Base-by-base conservation (phyloP, 2,888 invertebrate genomes). In the Odontothrips loti region DNA sequence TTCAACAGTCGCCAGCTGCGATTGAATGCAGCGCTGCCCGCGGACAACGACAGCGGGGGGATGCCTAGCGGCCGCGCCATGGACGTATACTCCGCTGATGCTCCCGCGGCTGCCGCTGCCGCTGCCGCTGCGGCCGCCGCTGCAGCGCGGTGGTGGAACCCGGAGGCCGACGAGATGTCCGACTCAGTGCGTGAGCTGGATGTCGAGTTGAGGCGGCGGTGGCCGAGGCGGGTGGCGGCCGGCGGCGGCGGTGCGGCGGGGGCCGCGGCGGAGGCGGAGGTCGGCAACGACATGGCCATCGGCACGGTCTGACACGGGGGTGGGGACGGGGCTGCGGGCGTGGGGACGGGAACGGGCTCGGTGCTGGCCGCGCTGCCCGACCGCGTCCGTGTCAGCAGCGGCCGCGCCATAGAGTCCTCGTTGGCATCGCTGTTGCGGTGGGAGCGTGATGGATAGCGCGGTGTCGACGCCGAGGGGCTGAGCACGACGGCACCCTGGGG, bases 321-420 rank as follows among this genome's bases (percentile, higher is more conserved):
- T 12, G 23, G 20, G 20, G 27, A 9, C 23, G n/a, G 27, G 11
- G 68, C 27, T 27, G 12, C 9, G 68, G 68, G n/a, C 68, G 68
- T n/a, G 68, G 68, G 15, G 1, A 17, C 51, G 51, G 58, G 20
- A 10, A 20, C 51, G 17, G 68, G 68, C 23, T 75, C 68, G 11
- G 68, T 75, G 68, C 68, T 75, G 27, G 27, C 68, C 27, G 68
- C 68, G 68, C 68, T 75, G 68, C 68, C 68, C 23, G 68, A 75
- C 23, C 68, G 68, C 11, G 68, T 75, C 23, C 68, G 68, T 10
- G 68, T 75, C 23, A 75, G 27, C 68, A 75, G 68, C 68, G 68
- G 68, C 68, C 68, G 68, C 68, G 68, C 68, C 68, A 75, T 23
- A 23, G 68, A 75, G 68, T 75, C 68, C 68, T 75, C 68, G 68